Conservation (phyloP, 2,113 vertebrate genomes). For the Boleophthalmus pectinirostris region DNA sequence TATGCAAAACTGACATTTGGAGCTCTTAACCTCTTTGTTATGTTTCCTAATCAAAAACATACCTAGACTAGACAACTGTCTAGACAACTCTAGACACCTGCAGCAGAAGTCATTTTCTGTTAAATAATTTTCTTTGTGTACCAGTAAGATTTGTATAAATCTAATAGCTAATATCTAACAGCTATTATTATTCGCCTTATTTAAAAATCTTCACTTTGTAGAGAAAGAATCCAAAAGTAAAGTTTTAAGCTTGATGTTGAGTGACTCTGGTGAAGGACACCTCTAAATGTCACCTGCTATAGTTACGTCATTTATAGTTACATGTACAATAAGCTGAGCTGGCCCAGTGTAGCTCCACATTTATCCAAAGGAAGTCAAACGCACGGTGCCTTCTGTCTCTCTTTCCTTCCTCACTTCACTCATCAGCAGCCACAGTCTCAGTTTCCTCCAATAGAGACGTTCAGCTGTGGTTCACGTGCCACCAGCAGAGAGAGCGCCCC, state of each 20-base stretch:
- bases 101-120: too few relatives aligned
- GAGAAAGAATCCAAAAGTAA: too few relatives aligned
- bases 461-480: slow-evolving; percentile 43
- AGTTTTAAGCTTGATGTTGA: too few relatives aligned
- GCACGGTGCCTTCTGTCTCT: slow-evolving; percentile 31
- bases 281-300: background rate
- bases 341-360: slow-evolving; percentile 5
- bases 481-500: slow-evolving; percentile 34
- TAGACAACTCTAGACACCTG: too few relatives aligned
- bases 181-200: background rate
- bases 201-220: background rate
- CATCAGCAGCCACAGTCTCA: slow-evolving; percentile 13
- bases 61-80: too few relatives aligned
- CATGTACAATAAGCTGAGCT: background rate
- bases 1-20: background rate
- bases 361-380: slow-evolving; percentile 45
- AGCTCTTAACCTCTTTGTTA: background rate
- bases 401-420: slow-evolving; percentile 57
- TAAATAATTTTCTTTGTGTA: too few relatives aligned
- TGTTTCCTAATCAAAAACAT: background rate
- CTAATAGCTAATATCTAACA: too few relatives aligned
- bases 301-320: background rate
- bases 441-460: slow-evolving; percentile 47
- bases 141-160: too few relatives aligned
- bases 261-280: background rate